phyloP scores from a whole-genome alignment of 2,113 vertebrate genomes.

The Polyodon spathula region DNA sequence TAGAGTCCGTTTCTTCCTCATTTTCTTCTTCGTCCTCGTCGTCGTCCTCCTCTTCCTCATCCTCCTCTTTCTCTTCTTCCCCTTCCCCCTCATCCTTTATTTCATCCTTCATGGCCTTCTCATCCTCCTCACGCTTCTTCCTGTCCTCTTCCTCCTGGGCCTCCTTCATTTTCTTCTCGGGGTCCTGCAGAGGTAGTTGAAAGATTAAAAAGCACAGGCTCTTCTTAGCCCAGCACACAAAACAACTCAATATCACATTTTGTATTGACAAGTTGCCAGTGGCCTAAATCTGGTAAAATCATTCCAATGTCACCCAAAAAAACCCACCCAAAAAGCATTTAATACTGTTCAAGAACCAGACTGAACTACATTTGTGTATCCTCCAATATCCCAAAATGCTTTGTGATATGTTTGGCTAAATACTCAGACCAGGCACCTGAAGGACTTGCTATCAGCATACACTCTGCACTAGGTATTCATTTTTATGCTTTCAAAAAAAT shows the following conservation, averaged over 20 bases:
- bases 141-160: constrained; percentile 58
- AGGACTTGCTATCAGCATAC: too few species aligned
- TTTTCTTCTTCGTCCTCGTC: constrained; percentile 41
- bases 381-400: too few species aligned
- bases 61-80: constrained; percentile 44
- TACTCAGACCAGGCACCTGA: too few species aligned
- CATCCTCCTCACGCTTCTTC: constrained; percentile 49
- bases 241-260: background rate
- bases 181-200: constrained; percentile 45
- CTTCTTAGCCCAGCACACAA: background rate
- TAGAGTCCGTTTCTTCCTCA: constrained; percentile 49
- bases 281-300: too few species aligned
- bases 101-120: constrained; percentile 30
- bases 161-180: constrained; percentile 68
- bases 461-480: too few species aligned
- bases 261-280: too few species aligned
- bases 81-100: constrained; percentile 34
- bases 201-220: constrained; percentile 17
- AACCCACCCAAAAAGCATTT: too few species aligned
- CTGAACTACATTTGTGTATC: too few species aligned
- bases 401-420: too few species aligned
- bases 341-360: too few species aligned
- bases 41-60: constrained; percentile 32
- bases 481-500: too few species aligned
- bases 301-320: too few species aligned